A percentile compares a stretch with the other conserved stretches of the same genome.
Conservation (phyloP, 2,113 vertebrate genomes). For the Mixornis gularis region DNA sequence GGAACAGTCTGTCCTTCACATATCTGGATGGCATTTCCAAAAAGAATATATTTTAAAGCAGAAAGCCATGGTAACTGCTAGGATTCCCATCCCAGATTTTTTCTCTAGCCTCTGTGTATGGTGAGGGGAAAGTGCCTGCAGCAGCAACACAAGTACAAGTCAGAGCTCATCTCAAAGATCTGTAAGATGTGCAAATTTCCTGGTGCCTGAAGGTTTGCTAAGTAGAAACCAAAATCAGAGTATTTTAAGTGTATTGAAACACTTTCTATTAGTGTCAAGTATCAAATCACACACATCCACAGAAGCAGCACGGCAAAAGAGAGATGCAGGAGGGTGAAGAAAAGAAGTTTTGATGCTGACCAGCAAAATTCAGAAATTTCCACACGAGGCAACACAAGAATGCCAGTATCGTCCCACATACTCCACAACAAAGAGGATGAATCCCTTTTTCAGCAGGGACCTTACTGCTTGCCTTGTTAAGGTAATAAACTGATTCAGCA, state of each 20-base stretch:
- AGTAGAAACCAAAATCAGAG: slow-evolving; percentile 22
- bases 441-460: background rate
- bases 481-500: background rate
- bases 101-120: background rate
- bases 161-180: slow-evolving; percentile 31
- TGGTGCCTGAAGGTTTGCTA: slow-evolving; percentile 44
- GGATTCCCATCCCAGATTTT: background rate
- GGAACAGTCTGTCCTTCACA: background rate
- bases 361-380: background rate
- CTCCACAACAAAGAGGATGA: background rate
- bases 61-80: background rate
- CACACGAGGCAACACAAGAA: background rate
- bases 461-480: background rate
- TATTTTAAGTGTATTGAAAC: background rate
- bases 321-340: background rate
- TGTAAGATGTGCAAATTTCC: slow-evolving; percentile 43
- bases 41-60: background rate
- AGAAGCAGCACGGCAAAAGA: background rate
- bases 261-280: slow-evolving; percentile 1
- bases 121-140: slow-evolving; percentile 38
- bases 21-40: background rate
- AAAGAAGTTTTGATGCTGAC: background rate
- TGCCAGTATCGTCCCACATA: background rate
- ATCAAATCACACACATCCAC: slow-evolving; percentile 12
- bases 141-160: slow-evolving; percentile 25